Evolutionary conservation across 2,888 invertebrate species (phyloP).

Genomic region (Melipona beecheii): DNA sequence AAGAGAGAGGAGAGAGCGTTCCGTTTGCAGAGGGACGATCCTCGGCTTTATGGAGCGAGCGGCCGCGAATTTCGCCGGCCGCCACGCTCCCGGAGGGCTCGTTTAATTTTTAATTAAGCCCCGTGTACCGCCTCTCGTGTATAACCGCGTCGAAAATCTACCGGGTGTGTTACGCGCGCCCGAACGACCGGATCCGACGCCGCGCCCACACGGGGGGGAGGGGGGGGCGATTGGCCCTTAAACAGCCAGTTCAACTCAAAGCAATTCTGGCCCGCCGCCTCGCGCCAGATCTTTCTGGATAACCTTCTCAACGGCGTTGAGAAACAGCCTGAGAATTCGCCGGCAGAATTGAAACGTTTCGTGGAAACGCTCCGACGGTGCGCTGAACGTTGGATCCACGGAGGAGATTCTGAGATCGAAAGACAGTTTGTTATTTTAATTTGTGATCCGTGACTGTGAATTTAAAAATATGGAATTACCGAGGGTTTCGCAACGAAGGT

Average conservation of each 20-base stretch:
- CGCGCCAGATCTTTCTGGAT: background rate
- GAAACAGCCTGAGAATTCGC: background rate
- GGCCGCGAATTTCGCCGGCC: conserved; percentile 65
- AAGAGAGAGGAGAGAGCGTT: background rate
- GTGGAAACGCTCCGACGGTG: background rate
- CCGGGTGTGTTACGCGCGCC: conserved; percentile 45
- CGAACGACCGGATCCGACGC: conserved; percentile 34
- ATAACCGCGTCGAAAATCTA: conserved; percentile 53
- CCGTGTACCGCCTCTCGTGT: conserved; percentile 26
- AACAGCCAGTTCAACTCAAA: conserved; percentile 11
- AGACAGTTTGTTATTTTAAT: too few relatives aligned
- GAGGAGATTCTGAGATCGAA: background rate
- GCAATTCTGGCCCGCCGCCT: conserved; percentile 7
- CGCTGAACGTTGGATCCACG: background rate
- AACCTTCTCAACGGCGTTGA: background rate
- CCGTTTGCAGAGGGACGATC: conserved; percentile 56
- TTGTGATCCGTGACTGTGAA: too few relatives aligned
- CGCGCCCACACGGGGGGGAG: background rate
- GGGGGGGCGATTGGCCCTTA: conserved; percentile 11
- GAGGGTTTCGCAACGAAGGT: too few relatives aligned
- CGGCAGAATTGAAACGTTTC: background rate
- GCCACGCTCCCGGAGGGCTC: conserved; percentile 66
- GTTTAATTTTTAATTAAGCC: conserved; percentile 73
- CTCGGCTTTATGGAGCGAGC: conserved; percentile 60
- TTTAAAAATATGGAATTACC: too few relatives aligned